Evolutionary conservation across 2,113 vertebrate species (phyloP), one percentile per base, ranked within the genome.

Genomic region (Cyprinodon tularosa): DNA sequence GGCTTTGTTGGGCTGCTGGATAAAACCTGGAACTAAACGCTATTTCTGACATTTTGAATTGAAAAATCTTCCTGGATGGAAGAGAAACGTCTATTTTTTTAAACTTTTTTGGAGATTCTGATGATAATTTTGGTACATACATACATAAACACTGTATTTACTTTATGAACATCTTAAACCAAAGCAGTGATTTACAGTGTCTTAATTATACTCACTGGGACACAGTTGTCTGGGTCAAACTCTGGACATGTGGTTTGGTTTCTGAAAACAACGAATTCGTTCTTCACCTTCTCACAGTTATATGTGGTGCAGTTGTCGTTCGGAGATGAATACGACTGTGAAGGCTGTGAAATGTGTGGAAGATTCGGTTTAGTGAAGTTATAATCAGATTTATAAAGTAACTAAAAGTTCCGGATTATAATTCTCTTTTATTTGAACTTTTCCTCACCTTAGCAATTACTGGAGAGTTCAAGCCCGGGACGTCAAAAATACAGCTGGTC

Each of bases 221-320:
- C 2, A 0, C 95, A 96, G 72, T 94, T 93, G 5, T 39, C 29
- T 0, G 87, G 86, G 3, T 93, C 12, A 13, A 91, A 91, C 1
- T 50, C 63, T 0, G 94, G 93, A 68, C 96, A 96, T 11, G 62
- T 14, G 59, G 3, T 74, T 39, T 38, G 5, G 0, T 22, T 78
- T 69, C 36, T 17, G 3, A 1, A 14, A 57, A 44, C 40, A 3
- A 74, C 60, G 2, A 90, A 78, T 0, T 93, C 86, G 3, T 88
- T 62, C 4, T 92, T 90, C 2, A n/a, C 63, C 59, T 82, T 85
- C 29, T 87, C 66, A 66, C 97, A 98, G 50, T 66, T 77, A 83
- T 96, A 97, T 7, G 72, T 57, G 0, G 80, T 94, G 75, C 97
- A 98, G 40, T 92, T 92, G 69, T 84, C 74, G 2, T 73, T 40